These are phyloP conservation scores for Entomyzon cyanotis DNA, from an alignment of 2,113 vertebrate genomes.

Conservation along the genomic window DNA sequence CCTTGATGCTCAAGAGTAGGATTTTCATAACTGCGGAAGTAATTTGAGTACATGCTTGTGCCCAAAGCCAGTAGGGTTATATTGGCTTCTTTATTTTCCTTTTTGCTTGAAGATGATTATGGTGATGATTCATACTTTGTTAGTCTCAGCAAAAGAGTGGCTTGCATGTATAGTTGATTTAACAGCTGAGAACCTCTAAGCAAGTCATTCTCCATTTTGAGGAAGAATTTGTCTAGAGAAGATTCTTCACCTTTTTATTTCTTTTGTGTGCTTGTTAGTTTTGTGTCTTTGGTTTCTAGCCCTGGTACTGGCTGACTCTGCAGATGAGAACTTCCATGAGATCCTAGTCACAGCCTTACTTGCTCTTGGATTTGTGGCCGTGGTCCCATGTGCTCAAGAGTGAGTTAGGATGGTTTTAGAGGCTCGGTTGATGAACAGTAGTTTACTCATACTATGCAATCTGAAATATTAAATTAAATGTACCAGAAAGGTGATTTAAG, in stretches of 20 bases:
- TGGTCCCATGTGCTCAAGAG: neutral
- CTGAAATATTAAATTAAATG: neutral
- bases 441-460: neutral
- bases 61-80: neutral
- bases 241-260: neutral
- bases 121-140: constrained; percentile 30
- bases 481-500: neutral
- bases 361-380: neutral
- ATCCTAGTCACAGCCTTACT: neutral
- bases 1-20: constrained; percentile 38
- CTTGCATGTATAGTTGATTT: neutral
- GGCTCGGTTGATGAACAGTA: neutral
- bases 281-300: neutral
- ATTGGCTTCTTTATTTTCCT: neutral
- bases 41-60: constrained; percentile 35
- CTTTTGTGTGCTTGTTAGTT: neutral
- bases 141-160: neutral
- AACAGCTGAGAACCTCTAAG: neutral
- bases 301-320: neutral
- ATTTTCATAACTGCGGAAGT: constrained; percentile 14
- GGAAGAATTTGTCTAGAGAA: neutral
- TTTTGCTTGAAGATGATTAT: neutral
- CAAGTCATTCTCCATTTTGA: neutral
- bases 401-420: neutral
- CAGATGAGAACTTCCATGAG: neutral